Evolutionary conservation across 2,888 invertebrate species (phyloP), one percentile per base, ranked within the genome.

Genomic region (Heliothis peltigera): DNA sequence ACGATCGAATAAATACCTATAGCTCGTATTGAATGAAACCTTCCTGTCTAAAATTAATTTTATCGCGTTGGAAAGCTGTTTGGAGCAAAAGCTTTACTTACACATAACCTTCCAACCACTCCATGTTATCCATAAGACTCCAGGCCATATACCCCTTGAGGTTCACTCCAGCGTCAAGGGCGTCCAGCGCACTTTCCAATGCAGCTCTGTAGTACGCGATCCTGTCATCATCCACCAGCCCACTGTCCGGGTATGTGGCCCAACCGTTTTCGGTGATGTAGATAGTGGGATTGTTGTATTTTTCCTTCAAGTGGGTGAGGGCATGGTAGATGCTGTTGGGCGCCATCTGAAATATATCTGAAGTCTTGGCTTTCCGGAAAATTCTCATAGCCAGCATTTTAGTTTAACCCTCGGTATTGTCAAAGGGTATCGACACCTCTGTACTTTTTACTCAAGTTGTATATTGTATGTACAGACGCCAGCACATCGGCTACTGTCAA

Each of bases 51-150:
- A n/a, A n/a, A n/a, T n/a, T n/a, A n/a, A n/a, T n/a, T n/a, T n/a
- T n/a, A n/a, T n/a, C n/a, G n/a, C n/a, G n/a, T n/a, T n/a, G n/a
- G n/a, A n/a, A n/a, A n/a, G n/a, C n/a, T n/a, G n/a, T n/a, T n/a
- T n/a, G n/a, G n/a, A n/a, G n/a, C n/a, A n/a, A 12, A 5, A 39
- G 39, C n/a, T 6, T 15, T 46, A 89, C 95, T 93, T 83, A 95
- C 93, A 84, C 87, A 75, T 95, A 96, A 28, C 96, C 96, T 48
- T 84, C 77, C 56, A 88, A 84, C 96, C 96, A 96, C 82, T 96
- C 96, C 76, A 96, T 96, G 80, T 96, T 96, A 79, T 97, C 97
- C 89, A 96, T 89, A 5, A 96, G 84, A 65, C 96, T 96, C 96
- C 96, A 96, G 1, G 95, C 95, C 64, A 95, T 95, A 83, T 96